Base-by-base conservation (phyloP, 1,140 invertebrate species). In the Phthorimaea operculella region DNA sequence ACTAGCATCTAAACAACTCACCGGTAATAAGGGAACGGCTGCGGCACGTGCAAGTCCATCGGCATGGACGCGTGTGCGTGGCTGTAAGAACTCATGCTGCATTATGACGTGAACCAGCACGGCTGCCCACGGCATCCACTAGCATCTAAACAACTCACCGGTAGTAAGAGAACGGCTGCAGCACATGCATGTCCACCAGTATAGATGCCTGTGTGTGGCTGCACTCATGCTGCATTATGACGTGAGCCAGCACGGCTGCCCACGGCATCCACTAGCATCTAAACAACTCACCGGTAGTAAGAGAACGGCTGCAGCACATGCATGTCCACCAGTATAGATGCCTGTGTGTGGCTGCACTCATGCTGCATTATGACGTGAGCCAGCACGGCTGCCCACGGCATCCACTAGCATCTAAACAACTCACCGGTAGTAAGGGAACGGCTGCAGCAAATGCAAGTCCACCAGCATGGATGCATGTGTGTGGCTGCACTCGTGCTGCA, bases 11-110 rank as follows among this genome's bases (percentile, higher is more conserved):
- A n/a, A n/a, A n/a, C n/a, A 48, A 47, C 68, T 88, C 78, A 95
- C 93, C 93, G 92, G 83, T 95, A 95, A 83, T 95, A 95, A 49
- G 93, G 92, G 76, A 94, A 95, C 55, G 92, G 92, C 74, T 94
- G 93, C 11, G 93, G 92, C 72, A 95, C 92, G 85, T 95, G 93
- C 54, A 95, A 87, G 79, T 95, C 93, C 89, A 93, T 92, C 8
- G 90, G 87, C 63, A 90, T 87, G 51, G 91, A 83, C n/a, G 79
- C 78, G 52, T 89, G 89, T 60, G 84, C 79, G 55, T 86, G 83
- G 6, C 82, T 79, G 55, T 86, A 82, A 74, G 70, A 88, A 88
- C 59, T 91, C 88, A 87, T 91, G 87, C 87, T 90, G 76, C 89
- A 89, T 77, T 88, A 89, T 80, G 82, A 89, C 80, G 70, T 91